Conservation (phyloP, 2,797 vertebrate species). For the Malurus splendens region DNA sequence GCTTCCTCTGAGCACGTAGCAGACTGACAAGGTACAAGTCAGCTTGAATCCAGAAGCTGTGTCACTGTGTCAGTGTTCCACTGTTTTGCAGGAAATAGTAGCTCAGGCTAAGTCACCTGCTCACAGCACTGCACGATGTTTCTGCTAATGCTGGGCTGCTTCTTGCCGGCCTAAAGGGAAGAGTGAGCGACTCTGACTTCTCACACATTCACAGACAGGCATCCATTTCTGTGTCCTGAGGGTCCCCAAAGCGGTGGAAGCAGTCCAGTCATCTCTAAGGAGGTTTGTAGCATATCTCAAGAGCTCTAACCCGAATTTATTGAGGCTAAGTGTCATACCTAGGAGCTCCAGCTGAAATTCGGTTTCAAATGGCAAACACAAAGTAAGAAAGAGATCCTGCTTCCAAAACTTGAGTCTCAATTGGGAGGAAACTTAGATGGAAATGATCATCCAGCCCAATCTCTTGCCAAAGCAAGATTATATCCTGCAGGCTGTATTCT, state of each 20-base stretch:
- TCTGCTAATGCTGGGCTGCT: neutral
- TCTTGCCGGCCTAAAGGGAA: neutral
- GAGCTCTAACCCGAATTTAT: neutral
- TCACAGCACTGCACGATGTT: neutral
- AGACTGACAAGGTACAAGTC: neutral
- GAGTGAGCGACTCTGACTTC: neutral
- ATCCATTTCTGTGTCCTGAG: neutral
- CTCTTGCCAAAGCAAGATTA: constrained; percentile 26
- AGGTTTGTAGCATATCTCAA: neutral
- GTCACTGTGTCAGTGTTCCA: neutral
- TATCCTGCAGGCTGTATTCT: constrained; percentile 42
- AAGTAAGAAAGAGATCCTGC: neutral
- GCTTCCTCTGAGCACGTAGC: neutral
- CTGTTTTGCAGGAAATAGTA: neutral
- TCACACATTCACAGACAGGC: neutral
- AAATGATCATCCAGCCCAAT: constrained; percentile 19
- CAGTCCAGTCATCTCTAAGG: neutral
- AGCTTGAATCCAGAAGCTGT: neutral
- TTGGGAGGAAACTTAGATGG: constrained; percentile 6
- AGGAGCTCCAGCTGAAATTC: neutral
- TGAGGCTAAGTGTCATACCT: neutral
- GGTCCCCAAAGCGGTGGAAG: neutral
- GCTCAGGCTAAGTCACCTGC: neutral
- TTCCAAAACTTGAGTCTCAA: neutral
- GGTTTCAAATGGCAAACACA: neutral